Percentiles rank a stretch among this genome's conserved stretches.
phyloP scores from a whole-genome alignment of 2,113 vertebrate species.

The Cavia aperea region DNA sequence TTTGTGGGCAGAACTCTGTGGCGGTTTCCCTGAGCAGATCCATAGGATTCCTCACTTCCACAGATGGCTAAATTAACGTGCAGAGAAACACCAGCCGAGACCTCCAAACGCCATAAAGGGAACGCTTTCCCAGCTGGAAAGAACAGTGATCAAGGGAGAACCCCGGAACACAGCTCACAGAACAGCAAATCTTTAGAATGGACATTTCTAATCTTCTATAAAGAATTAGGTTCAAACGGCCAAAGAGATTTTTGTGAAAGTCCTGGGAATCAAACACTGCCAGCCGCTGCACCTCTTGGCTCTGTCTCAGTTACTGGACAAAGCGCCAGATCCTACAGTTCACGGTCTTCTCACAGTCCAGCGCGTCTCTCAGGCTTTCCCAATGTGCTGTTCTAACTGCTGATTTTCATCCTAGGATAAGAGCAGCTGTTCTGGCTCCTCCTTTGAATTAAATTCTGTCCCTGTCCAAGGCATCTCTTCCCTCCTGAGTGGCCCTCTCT shows the following conservation, averaged over 20 bases:
- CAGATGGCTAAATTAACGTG: background rate
- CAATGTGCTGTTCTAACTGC: background rate
- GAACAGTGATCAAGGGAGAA: background rate
- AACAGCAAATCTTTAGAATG: background rate
- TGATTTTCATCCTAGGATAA: background rate
- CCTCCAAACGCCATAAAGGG: background rate
- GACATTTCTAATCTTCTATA: background rate
- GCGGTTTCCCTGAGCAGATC: background rate
- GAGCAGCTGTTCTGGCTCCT: background rate
- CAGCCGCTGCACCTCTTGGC: background rate
- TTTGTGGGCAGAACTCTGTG: background rate
- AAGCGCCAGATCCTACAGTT: background rate
- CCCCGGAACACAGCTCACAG: background rate
- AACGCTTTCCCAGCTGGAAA: background rate
- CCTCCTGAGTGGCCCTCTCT: background rate
- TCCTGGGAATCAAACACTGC: background rate
- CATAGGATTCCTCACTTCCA: background rate
- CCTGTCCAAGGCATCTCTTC: background rate
- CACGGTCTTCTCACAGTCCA: background rate
- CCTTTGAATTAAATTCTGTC: background rate
- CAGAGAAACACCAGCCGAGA: background rate
- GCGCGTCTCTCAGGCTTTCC: background rate
- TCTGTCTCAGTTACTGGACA: background rate
- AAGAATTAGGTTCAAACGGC: background rate
- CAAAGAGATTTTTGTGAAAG: background rate